Base-by-base conservation (phyloP, 2,113 vertebrate genomes). In the Salvator merianae region DNA sequence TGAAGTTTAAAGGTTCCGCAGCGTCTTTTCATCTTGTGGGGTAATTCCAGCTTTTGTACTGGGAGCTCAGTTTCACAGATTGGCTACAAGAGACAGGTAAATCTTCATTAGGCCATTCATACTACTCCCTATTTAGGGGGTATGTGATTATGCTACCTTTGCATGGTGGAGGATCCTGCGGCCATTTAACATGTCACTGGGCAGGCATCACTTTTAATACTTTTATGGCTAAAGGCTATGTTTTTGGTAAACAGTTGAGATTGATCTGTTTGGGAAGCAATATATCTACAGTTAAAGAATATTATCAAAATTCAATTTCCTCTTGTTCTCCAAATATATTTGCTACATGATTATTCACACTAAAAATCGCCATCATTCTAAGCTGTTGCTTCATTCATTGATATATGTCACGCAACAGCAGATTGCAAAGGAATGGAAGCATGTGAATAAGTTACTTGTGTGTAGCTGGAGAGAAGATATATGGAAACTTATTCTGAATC, bases 51-150 rank as follows among this genome's bases (percentile, higher is more conserved):
- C 89, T 85, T 94, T 92, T 95, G 90, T 88, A 93, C 50, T 38
- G 85, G 79, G 4, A 91, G 87, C 79, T 94, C 90, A 93, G 82
- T 89, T 94, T 93, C 86, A 94, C 68, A 85, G 91, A 93, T 80
- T 68, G 28, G 26, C 87, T 77, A 38, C 40, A 89, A 82, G 88
- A 92, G 90, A 88, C 84, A 94, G 75, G 72, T 73, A 83, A 84
- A 90, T 30, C 81, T 78, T 91, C 77, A 84, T 89, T 24, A 71
- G 55, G 43, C 77, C 88, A n/a, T 92, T 94, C 90, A 91, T 91
- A 92, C 86, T 36, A 74, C 91, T 91, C 65, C 9, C 14, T 68
- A 92, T 89, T 94, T 92, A 94, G 73, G 85, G 22, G 92, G 90
- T 84, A 92, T 93, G 82, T 89, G 86, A 91, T 91, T 94, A 88